These are phyloP conservation scores for Paguma larvata DNA, from an alignment of 2,797 vertebrate species.

Conservation along the genomic window DNA sequence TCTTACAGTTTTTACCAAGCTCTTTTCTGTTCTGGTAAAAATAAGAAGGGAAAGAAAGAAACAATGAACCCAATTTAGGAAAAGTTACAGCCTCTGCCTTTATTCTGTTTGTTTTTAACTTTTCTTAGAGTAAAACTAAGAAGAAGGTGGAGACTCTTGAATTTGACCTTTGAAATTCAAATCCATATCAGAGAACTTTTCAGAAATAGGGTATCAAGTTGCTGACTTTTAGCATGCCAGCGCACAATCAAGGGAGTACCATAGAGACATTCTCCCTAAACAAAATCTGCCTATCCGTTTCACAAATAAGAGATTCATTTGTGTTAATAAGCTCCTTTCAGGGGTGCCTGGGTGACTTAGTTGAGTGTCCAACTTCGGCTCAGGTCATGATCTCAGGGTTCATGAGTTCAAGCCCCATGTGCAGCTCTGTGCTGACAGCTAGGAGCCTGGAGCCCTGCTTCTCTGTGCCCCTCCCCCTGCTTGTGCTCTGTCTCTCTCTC, in stretches of 20 bases:
- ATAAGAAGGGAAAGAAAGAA: background rate
- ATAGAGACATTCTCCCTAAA: background rate
- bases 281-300: background rate
- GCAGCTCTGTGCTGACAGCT: too few relatives aligned
- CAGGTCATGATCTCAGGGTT: too few relatives aligned
- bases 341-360: too few relatives aligned
- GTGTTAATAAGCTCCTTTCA: background rate
- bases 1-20: background rate
- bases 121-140: background rate
- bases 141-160: background rate
- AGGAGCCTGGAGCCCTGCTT: too few relatives aligned
- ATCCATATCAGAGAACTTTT: background rate
- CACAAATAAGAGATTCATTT: constrained; percentile 1
- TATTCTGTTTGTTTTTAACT: constrained; percentile 12
- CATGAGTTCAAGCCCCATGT: too few relatives aligned
- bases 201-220: background rate
- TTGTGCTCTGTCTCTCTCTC: too few relatives aligned
- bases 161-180: constrained; percentile 32
- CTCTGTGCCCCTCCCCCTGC: too few relatives aligned
- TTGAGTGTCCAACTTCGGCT: too few relatives aligned
- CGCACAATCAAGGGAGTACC: background rate
- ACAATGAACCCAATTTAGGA: background rate
- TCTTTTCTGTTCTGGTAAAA: background rate
- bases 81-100: background rate
- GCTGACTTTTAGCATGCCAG: background rate